A percentile compares a stretch with the other conserved stretches of the same genome.
phyloP scores from a whole-genome alignment of 2,888 invertebrate species.

The Gari tellinella region DNA sequence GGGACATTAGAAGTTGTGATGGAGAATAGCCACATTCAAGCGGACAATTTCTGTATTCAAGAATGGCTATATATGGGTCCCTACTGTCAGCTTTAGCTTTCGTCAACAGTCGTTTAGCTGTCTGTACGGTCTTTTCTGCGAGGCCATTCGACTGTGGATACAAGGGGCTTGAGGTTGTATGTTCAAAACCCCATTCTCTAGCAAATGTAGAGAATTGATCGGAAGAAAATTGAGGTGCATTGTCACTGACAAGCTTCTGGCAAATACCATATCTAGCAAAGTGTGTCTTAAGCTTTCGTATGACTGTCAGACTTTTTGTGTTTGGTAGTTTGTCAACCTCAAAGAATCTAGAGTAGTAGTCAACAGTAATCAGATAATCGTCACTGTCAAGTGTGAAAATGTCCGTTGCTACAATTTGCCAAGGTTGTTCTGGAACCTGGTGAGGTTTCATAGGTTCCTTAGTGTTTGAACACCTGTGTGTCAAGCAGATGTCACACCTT shows the following conservation, averaged over 20 bases:
- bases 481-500: slow-evolving; percentile 33
- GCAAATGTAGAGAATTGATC: slow-evolving; percentile 36
- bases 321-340: slow-evolving; percentile 40
- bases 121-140: slow-evolving; percentile 28
- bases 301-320: slow-evolving; percentile 36
- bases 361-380: slow-evolving; percentile 41
- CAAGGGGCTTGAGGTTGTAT: slow-evolving; percentile 43
- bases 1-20: no score
- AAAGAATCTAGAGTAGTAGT: slow-evolving; percentile 48
- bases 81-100: slow-evolving; percentile 34
- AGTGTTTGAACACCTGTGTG: slow-evolving; percentile 32
- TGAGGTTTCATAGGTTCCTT: slow-evolving; percentile 43
- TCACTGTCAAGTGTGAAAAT: slow-evolving; percentile 36
- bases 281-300: slow-evolving; percentile 35
- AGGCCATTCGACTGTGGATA: slow-evolving; percentile 54
- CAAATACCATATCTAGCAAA: slow-evolving; percentile 55
- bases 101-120: slow-evolving; percentile 20
- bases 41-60: slow-evolving; percentile 46
- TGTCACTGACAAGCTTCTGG: slow-evolving; percentile 38
- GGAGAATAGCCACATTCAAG: slow-evolving; percentile 32
- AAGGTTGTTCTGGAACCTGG: slow-evolving; percentile 43
- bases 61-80: slow-evolving; percentile 35
- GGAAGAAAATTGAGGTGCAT: slow-evolving; percentile 48
- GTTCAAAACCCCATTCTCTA: slow-evolving; percentile 39
- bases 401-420: slow-evolving; percentile 51